Conservation (phyloP, 2,113 vertebrate species). For the Oryzias javanicus region DNA sequence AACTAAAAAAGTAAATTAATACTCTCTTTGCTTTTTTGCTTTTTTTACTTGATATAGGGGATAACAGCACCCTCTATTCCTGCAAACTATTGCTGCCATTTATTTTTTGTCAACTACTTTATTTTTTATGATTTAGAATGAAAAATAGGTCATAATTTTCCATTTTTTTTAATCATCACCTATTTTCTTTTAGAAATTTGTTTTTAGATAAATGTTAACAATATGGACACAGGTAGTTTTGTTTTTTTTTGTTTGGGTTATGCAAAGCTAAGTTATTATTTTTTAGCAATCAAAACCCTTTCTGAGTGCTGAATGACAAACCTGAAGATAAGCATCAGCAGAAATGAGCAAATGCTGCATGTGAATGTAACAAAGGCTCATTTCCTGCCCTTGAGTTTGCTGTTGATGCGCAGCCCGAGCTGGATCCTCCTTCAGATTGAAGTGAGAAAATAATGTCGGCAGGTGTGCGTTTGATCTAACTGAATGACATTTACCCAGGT, state of each 20-base stretch:
- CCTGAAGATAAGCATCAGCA: constrained; percentile 42
- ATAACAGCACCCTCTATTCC: no score
- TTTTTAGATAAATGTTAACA: neutral
- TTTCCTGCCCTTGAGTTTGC: constrained; percentile 64
- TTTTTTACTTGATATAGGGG: no score
- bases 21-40: no score
- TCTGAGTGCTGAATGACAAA: constrained; percentile 43
- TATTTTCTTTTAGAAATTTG: neutral
- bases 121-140: no score
- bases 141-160: no score
- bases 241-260: neutral
- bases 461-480: constrained; percentile 61
- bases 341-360: constrained; percentile 49
- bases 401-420: constrained; percentile 45
- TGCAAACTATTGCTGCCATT: no score
- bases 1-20: no score
- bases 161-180: no score
- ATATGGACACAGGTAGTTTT: neutral
- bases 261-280: neutral
- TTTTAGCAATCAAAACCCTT: constrained; percentile 44
- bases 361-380: constrained; percentile 56
- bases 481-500: constrained; percentile 62
- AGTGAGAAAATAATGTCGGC: constrained; percentile 58
- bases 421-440: constrained; percentile 45
- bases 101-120: no score